These are phyloP conservation scores for Misgurnus mizolepis DNA, from an alignment of 2,113 vertebrate genomes.

Conservation along the genomic window DNA sequence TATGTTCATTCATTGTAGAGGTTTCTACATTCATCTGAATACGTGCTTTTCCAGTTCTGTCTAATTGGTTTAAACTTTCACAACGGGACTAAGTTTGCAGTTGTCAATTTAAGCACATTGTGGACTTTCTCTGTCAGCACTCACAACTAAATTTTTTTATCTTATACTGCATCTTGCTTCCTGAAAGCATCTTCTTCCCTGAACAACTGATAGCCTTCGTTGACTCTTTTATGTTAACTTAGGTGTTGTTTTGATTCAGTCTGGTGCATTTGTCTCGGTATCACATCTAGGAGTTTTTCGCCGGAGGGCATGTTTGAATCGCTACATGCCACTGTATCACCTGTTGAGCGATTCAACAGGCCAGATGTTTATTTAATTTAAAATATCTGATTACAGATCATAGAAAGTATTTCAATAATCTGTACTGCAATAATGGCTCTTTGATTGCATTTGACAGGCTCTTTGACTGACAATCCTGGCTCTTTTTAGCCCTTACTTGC, in stretches of 20 bases:
- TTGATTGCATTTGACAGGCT: background rate
- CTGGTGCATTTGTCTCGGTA: constrained; percentile 33
- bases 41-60: background rate
- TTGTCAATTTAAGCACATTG: too few species aligned
- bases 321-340: constrained; percentile 33
- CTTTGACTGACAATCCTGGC: background rate
- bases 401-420: background rate
- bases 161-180: background rate
- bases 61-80: background rate
- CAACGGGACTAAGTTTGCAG: background rate
- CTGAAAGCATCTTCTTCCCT: background rate
- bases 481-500: background rate
- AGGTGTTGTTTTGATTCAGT: constrained; percentile 55
- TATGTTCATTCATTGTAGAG: too few species aligned
- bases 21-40: background rate
- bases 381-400: constrained; percentile 27
- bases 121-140: background rate
- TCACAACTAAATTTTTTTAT: background rate
- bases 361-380: constrained; percentile 21
- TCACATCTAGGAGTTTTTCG: constrained; percentile 47
- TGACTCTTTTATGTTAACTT: constrained; percentile 37
- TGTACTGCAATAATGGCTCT: background rate
- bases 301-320: constrained; percentile 34
- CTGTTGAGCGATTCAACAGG: constrained; percentile 15
- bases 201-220: constrained; percentile 1